These are phyloP conservation scores for Hypsibius dujardini DNA, from an alignment of 1,140 invertebrate genomes.

Conservation along the genomic window DNA sequence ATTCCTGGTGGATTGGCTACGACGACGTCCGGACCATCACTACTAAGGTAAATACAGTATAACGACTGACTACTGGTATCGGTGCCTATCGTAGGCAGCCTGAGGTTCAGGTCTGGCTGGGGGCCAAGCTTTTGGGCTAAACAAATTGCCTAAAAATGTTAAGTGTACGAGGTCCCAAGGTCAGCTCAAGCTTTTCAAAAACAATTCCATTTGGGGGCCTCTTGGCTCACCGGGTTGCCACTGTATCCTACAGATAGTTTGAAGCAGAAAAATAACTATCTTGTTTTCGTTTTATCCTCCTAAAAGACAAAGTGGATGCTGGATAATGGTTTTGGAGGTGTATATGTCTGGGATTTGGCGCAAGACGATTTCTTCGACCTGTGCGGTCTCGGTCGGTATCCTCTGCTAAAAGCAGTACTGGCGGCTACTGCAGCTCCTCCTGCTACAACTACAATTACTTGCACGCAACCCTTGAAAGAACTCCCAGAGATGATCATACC, in stretches of 20 bases:
- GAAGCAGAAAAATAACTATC: no score
- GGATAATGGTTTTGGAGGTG: background rate
- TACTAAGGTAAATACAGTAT: background rate
- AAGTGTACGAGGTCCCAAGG: no score
- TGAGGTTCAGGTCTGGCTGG: background rate
- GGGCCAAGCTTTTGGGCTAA: background rate
- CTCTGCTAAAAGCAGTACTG: background rate
- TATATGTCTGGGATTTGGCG: background rate
- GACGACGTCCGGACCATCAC: background rate
- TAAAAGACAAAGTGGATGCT: no score
- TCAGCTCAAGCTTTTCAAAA: no score
- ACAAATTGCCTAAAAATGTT: background rate
- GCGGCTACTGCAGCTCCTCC: no score
- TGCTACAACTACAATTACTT: no score
- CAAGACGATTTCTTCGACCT: background rate
- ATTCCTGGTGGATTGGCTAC: conserved; percentile 1
- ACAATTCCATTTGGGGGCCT: no score
- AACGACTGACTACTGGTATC: background rate
- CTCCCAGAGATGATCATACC: no score
- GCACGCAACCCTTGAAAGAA: no score
- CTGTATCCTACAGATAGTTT: no score
- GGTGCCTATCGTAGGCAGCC: background rate
- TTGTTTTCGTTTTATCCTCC: no score
- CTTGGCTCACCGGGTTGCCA: no score
- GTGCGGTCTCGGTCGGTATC: background rate